Percentiles rank a stretch among this genome's conserved stretches.
Evolutionary conservation across 2,113 vertebrate species (phyloP).

Genomic region (Hydrochoerus hydrochaeris): DNA sequence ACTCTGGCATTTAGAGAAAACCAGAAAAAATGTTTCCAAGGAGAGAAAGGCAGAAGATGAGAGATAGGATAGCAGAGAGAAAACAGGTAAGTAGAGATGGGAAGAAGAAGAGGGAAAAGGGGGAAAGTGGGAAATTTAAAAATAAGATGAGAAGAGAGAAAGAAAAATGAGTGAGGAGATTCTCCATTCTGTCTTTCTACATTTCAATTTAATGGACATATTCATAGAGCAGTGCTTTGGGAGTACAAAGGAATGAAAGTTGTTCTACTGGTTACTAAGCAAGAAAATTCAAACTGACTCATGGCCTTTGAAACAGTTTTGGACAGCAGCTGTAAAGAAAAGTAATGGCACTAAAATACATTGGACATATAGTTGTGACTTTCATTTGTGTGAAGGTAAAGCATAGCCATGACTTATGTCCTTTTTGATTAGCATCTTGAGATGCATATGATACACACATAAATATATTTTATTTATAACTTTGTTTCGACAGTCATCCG

Average conservation of each 20-base stretch:
- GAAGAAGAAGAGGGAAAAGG: background rate
- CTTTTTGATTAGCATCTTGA: slow-evolving; percentile 71
- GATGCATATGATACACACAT: background rate
- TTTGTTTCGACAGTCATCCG: slow-evolving; percentile 62
- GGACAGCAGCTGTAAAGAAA: slow-evolving; percentile 73
- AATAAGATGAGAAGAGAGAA: background rate
- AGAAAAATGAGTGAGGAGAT: background rate
- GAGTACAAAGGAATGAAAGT: background rate
- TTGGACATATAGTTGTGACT: slow-evolving; percentile 57
- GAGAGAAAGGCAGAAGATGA: background rate
- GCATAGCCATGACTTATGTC: slow-evolving; percentile 58
- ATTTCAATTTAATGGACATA: background rate
- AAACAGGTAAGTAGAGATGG: background rate
- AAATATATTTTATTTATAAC: slow-evolving; percentile 67
- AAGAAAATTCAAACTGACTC: slow-evolving; percentile 69
- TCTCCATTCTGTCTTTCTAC: background rate
- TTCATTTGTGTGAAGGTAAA: slow-evolving; percentile 65
- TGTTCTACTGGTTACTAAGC: slow-evolving; percentile 33
- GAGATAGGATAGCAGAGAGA: background rate
- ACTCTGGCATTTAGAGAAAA: background rate
- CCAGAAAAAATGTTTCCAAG: background rate
- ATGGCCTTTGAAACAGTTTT: slow-evolving; percentile 38
- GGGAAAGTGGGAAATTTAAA: background rate
- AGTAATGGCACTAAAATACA: slow-evolving; percentile 68
- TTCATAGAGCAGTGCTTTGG: background rate